A percentile compares a stretch with the other conserved stretches of the same genome.
Conservation (phyloP, 2,888 invertebrate species). For the Schizaphis graminum region DNA sequence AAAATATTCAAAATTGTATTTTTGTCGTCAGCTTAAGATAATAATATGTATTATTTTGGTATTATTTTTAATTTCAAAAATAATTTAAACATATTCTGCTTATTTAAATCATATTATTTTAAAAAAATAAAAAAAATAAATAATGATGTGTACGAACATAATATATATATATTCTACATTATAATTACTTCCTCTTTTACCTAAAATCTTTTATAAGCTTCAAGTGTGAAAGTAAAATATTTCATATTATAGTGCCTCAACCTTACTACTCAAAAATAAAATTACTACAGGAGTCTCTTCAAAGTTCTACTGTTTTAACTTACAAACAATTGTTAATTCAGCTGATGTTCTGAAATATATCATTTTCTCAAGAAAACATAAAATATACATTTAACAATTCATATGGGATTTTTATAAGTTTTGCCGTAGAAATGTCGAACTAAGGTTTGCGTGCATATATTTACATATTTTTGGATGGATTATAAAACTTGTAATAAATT, state of each 20-base stretch:
- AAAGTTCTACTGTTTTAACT: not conserved
- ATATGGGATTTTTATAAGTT: not conserved
- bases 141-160: not conserved
- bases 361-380: not conserved
- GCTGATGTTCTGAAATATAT: not conserved
- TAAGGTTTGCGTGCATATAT: not conserved
- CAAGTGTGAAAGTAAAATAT: not conserved
- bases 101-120: not conserved
- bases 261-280: not conserved
- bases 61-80: not conserved
- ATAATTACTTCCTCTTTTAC: not conserved
- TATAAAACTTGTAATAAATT: not conserved
- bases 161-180: not conserved
- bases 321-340: not conserved
- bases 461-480: not conserved
- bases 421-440: not conserved
- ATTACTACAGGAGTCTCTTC: not conserved
- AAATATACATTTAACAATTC: not conserved
- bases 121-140: not conserved
- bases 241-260: not conserved
- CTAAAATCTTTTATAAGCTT: not conserved
- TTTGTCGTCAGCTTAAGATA: not conserved
- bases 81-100: not conserved
- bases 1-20: not conserved
- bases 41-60: not conserved